phyloP scores from a whole-genome alignment of 2,888 invertebrate genomes.

The Drosophila buzzatii region DNA sequence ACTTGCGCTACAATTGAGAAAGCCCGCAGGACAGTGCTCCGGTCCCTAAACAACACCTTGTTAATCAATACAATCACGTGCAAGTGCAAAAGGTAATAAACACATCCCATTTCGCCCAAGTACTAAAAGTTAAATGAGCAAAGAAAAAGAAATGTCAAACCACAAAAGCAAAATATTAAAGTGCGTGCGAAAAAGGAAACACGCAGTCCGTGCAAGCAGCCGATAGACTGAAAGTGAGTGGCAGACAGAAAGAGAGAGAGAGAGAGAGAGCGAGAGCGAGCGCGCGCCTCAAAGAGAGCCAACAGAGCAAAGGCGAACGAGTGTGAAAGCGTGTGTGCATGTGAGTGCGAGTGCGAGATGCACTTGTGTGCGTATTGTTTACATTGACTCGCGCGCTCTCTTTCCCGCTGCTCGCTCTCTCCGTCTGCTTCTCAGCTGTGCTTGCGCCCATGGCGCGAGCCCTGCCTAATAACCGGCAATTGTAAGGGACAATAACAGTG shows the following conservation, averaged over 20 bases:
- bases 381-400: constrained; percentile 36
- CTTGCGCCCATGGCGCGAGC: background rate
- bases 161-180: constrained; percentile 21
- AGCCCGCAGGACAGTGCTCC: constrained; percentile 36
- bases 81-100: constrained; percentile 45
- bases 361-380: constrained; percentile 39
- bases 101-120: constrained; percentile 17
- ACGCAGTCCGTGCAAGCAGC: constrained; percentile 9
- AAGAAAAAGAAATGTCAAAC: background rate
- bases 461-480: constrained; percentile 47
- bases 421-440: constrained; percentile 26
- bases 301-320: constrained; percentile 6
- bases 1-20: constrained; percentile 46
- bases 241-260: background rate
- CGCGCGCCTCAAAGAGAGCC: constrained; percentile 18
- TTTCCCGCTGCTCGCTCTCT: constrained; percentile 1
- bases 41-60: background rate
- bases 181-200: constrained; percentile 36
- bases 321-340: background rate
- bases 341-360: constrained; percentile 1
- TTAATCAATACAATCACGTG: constrained; percentile 19
- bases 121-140: constrained; percentile 12
- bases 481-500: constrained; percentile 22
- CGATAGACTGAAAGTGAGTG: background rate
- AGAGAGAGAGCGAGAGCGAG: constrained; percentile 14